Percentiles rank a stretch among this genome's conserved stretches.
Conservation (phyloP, 2,797 vertebrate species). For the Gymnodraco acuticeps region DNA sequence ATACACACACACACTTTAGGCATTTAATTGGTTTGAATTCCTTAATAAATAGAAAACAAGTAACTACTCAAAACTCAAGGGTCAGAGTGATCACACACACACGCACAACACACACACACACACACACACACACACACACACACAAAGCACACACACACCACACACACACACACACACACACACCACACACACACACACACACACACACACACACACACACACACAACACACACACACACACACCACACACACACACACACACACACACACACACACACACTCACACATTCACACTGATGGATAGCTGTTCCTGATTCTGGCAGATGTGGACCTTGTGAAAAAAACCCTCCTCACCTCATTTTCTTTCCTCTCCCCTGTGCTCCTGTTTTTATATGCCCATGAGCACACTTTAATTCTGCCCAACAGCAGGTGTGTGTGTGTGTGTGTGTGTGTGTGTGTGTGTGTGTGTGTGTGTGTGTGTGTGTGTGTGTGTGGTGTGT, state of each 20-base stretch:
- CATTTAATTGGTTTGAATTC: slow-evolving; percentile 51
- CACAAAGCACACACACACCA: too few relatives aligned
- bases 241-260: too few relatives aligned
- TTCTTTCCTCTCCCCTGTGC: slow-evolving; percentile 53
- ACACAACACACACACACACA: too few relatives aligned
- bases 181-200: neutral
- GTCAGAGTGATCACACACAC: slow-evolving; percentile 13
- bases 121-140: neutral
- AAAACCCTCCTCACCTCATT: slow-evolving; percentile 28
- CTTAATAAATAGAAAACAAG: slow-evolving; percentile 7
- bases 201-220: neutral
- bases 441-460: slow-evolving; percentile 5
- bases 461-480: neutral
- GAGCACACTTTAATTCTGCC: slow-evolving; percentile 59
- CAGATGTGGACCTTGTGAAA: slow-evolving; percentile 78
- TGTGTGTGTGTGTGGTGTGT: slow-evolving; percentile 8
- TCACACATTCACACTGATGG: slow-evolving; percentile 42
- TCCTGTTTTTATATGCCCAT: slow-evolving; percentile 56
- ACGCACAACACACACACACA: slow-evolving; percentile 7
- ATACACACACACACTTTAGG: slow-evolving; percentile 14
- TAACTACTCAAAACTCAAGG: slow-evolving; percentile 16
- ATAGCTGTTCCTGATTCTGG: slow-evolving; percentile 54
- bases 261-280: neutral
- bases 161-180: slow-evolving; percentile 4
- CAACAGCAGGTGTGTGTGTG: slow-evolving; percentile 46